Conservation (phyloP, 2,888 invertebrate genomes). For the Archaeoteleia sp. region DNA sequence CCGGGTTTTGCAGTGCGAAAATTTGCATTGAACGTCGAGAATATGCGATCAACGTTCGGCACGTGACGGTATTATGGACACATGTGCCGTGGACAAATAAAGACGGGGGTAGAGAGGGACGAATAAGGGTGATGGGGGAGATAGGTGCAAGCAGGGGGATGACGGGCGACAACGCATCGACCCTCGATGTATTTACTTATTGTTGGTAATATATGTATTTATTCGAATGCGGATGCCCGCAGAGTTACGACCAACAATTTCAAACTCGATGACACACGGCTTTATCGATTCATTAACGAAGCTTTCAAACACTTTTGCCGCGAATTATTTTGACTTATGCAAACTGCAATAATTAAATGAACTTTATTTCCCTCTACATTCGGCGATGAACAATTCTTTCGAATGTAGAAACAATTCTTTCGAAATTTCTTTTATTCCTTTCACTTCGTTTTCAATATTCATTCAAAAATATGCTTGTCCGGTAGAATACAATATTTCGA, state of each 20-base stretch:
- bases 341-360: constrained; percentile 1
- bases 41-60: constrained; percentile 56
- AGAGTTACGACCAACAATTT: constrained; percentile 19
- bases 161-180: constrained; percentile 7
- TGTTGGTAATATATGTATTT: constrained; percentile 41
- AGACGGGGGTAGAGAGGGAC: constrained; percentile 14
- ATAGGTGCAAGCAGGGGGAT: too few relatives aligned
- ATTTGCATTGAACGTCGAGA: constrained; percentile 65
- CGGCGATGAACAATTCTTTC: too few relatives aligned
- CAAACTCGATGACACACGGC: constrained; percentile 12
- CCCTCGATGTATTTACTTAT: constrained; percentile 28
- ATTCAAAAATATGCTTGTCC: too few relatives aligned
- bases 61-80: constrained; percentile 25
- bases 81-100: constrained; percentile 35
- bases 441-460: too few relatives aligned
- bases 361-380: too few relatives aligned
- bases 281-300: constrained; percentile 35
- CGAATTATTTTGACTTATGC: constrained; percentile 14
- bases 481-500: too few relatives aligned
- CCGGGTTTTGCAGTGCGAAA: constrained; percentile 60
- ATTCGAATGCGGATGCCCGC: constrained; percentile 39
- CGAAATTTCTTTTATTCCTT: too few relatives aligned
- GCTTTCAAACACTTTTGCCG: constrained; percentile 8
- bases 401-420: too few relatives aligned
- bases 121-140: too few relatives aligned